Evolutionary conservation across 1,140 invertebrate species (phyloP), one percentile per base, ranked within the genome.

Genomic region (Calycopis cecrops): DNA sequence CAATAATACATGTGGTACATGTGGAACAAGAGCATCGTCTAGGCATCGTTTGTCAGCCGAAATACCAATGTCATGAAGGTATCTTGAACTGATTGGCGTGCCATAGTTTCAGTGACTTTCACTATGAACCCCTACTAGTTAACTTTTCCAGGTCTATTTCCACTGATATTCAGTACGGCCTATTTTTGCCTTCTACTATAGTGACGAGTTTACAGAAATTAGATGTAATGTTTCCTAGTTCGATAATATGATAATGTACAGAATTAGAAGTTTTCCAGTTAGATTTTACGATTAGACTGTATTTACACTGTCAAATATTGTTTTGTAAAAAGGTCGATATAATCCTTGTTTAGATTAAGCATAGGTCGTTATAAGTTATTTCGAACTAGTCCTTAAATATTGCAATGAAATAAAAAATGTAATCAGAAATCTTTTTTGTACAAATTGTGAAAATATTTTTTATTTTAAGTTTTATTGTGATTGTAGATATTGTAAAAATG

Each of bases 1-100:
- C 74, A 90, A 91, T 72, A 89, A 90, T 59, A 90, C 89, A 4
- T 89, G 88, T 35, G 89, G 88, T 1, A 90, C 89, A 0, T 89
- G 88, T 52, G 89, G 88, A 10, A 88, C 87, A 0, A 67, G 87
- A 48, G 86, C 87, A 4, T 88, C 86, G 17, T 88, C 87, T 0
- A 73, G 84, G 54, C 84, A 87, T 67, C 73, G 84, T 9, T 54
- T 87, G 35, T 71, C 65, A 57, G 69, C 71, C 34, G 69, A 76
- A 69, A 76, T 73, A 52, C 67, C 69, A 14, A 66, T 73, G 62
- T 73, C 71, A 65, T 71, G 69, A 71, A 71, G 56, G 50, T 58
- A 50, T 44, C 40, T 56, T 60, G 62, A 54, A 64, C 56, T 52
- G 38, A 52, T 57, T 50, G 62, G 44, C 51, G 65, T 66, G 63